Evolutionary conservation across 2,888 invertebrate genomes (phyloP).

Genomic region (Acrobasis repandana): DNA sequence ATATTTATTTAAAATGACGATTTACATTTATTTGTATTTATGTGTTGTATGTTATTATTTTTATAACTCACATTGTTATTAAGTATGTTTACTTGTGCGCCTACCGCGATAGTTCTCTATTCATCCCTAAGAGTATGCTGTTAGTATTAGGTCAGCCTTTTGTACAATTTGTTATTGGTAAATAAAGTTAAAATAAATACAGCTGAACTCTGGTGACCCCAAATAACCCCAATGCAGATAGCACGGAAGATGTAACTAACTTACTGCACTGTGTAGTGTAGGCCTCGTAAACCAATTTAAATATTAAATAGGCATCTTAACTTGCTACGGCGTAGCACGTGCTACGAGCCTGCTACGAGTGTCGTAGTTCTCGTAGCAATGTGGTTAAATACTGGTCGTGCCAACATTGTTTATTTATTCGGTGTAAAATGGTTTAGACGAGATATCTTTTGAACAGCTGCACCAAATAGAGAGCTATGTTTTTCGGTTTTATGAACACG

Average conservation of each 20-base stretch:
- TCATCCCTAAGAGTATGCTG: too few species aligned
- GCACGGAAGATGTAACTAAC: constrained; percentile 10
- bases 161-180: too few species aligned
- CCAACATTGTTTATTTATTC: not conserved
- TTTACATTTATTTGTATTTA: too few species aligned
- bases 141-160: too few species aligned
- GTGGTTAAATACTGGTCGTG: constrained; percentile 10
- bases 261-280: constrained; percentile 2
- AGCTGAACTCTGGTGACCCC: not conserved
- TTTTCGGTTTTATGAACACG: not conserved
- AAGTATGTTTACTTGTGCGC: too few species aligned
- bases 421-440: not conserved
- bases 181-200: not conserved
- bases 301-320: constrained; percentile 16
- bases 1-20: too few species aligned
- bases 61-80: too few species aligned
- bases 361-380: not conserved
- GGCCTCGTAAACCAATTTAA: constrained; percentile 17
- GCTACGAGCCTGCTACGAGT: constrained; percentile 7
- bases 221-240: constrained; percentile 16
- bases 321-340: constrained; percentile 16
- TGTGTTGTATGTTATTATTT: too few species aligned
- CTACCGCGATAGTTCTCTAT: too few species aligned
- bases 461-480: not conserved
- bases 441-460: not conserved